Base-by-base conservation (phyloP, 1,140 invertebrate genomes). In the Caenorhabditis inopinata region DNA sequence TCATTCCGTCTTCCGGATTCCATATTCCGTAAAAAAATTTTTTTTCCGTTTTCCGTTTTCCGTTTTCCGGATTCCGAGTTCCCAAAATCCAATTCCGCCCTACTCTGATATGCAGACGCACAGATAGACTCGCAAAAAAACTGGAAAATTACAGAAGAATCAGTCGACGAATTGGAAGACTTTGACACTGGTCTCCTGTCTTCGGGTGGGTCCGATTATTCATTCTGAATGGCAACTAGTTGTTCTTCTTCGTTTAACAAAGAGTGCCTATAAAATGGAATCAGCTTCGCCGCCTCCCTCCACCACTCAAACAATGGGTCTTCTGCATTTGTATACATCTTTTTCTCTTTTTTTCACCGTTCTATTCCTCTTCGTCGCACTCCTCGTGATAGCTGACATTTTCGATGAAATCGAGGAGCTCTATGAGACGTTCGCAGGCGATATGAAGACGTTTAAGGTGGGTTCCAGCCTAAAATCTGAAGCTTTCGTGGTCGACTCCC, bases 321-420 rank as follows among this genome's bases (percentile, higher is more conserved):
- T 68, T 2, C 9, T 68, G 21, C 29, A 68, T 38, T 35, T 68
- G 18, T 68, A 68, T 18, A 42, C 58, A 0, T 68, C 58, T 11
- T 68, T 68, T 21, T 68, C 58, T 14, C n/a, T 68, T 9, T 68
- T 75, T 27, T 75, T 75, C 45, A 32, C 74, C 16, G 25, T 35
- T n/a, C 74, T 75, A 12, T 49, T 75, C 32, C 45, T 75, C 1
- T 6, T 27, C 45, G 74, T 75, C 45, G 16, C 74, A 9, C 48
- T 48, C 38, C 11, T 75, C 16, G 35, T 75, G 14, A 75, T 75
- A 21, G 27, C 29, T 49, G 74, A 75, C 32, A 47, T 75, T 49
- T 75, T 75, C 32, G 74, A 75, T 75, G 74, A 75, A n/a, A 75
- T 75, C 27, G 4, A 48, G 9, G 74, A 75, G 12, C 48, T 75